Percentiles rank a stretch among this genome's conserved stretches.
These are phyloP conservation scores for Digitonthophagus gazella DNA, from an alignment of 2,888 invertebrate genomes.

Conservation along the genomic window DNA sequence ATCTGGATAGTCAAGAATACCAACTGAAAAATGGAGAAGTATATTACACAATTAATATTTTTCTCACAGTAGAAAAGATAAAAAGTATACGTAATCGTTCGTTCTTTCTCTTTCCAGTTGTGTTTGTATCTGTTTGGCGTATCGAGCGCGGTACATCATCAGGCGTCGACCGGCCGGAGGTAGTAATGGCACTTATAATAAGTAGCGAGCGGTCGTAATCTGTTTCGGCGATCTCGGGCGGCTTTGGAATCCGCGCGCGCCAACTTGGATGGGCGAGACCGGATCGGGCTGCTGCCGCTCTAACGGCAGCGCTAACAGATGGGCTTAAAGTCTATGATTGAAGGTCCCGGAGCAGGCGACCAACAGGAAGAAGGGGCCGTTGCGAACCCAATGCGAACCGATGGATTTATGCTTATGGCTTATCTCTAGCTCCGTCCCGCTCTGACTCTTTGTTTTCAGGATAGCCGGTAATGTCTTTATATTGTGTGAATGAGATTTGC, in stretches of 20 bases:
- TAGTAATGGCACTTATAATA: constrained; percentile 15
- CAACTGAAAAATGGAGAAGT: too few species aligned
- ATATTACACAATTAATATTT: too few species aligned
- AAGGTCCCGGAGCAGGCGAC: background rate
- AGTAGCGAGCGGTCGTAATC: constrained; percentile 11
- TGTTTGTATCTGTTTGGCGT: background rate
- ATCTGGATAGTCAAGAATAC: too few species aligned
- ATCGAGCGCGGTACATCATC: background rate
- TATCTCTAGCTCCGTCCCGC: too few species aligned
- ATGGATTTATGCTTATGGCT: background rate
- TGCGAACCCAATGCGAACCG: background rate
- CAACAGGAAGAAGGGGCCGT: background rate
- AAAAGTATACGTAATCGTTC: too few species aligned
- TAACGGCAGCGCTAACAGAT: background rate
- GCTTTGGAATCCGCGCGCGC: background rate
- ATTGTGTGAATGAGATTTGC: too few species aligned
- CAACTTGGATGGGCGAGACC: background rate
- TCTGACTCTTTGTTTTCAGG: background rate
- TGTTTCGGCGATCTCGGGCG: background rate
- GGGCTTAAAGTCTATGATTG: background rate
- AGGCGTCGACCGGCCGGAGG: background rate
- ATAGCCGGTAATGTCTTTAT: too few species aligned
- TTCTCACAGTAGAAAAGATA: too few species aligned
- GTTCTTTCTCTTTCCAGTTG: too few species aligned
- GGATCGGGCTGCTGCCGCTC: background rate